Base-by-base conservation (phyloP, 1,140 invertebrate genomes). In the Laodelphax striatellus region DNA sequence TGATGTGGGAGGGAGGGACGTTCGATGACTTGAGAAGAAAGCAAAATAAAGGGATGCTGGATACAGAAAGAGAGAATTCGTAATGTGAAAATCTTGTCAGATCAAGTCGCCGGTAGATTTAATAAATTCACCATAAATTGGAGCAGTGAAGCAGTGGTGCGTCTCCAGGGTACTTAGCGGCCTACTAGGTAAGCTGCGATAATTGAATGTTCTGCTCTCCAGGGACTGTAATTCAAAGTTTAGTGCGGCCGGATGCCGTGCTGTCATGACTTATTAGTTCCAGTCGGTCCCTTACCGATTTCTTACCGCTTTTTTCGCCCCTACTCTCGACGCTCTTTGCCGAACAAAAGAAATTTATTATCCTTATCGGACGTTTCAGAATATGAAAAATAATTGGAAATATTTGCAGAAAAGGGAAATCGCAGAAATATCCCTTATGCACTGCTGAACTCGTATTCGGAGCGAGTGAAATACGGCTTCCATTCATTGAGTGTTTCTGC, bases 121-220 rank as follows among this genome's bases (percentile, higher is more conserved):
- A 50, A 50, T 50, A 50, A 50, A 50, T 50, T 50, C 46, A 50
- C 46, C 46, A 50, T 50, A 50, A 50, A 50, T 50, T 50, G 46
- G 46, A 50, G 46, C n/a, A n/a, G n/a, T 5, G 46, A 50, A 50
- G 21, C 46, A 50, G 46, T 50, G 46, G 46, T 50, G 46, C 21
- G 46, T 50, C 46, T 50, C 46, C 16, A 50, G 46, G 46, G 46
- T 50, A 50, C 46, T 50, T 50, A 50, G 46, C 46, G 46, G 46
- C 16, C 46, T 50, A 19, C 46, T 19, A 50, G 46, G 46, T 50
- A 50, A 50, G 46, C 46, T 17, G 46, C 46, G 46, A 50, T 50
- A 50, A 50, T 50, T 50, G 46, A 50, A 50, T 50, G 46, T 50
- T 50, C 46, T 22, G 21, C 46, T 22, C 46, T 22, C 46, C 21